Percentiles rank a stretch among this genome's conserved stretches.
Evolutionary conservation across 2,888 invertebrate genomes (phyloP).

Genomic region (Parasteatoda lunata): DNA sequence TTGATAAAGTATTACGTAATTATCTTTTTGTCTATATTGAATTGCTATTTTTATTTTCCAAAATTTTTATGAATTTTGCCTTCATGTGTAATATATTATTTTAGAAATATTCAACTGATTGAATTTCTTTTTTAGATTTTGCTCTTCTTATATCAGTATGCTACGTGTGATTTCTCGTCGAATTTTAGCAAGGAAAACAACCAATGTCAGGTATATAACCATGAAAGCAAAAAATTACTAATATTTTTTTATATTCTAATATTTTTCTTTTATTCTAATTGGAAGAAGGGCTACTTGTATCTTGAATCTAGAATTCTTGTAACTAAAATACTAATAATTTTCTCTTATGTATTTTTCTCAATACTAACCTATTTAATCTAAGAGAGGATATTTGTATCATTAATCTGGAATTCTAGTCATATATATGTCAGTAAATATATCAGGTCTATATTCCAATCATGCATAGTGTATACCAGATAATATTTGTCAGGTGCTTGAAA

Average conservation of each 20-base stretch:
- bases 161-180: slow-evolving; percentile 10
- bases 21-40: too few relatives aligned
- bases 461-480: too few relatives aligned
- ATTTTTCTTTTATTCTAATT: not conserved
- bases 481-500: too few relatives aligned
- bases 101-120: too few relatives aligned
- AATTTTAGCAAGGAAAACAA: slow-evolving; percentile 21
- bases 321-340: not conserved
- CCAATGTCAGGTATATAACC: not conserved
- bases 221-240: not conserved
- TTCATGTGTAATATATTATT: too few relatives aligned
- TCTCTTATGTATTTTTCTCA: not conserved
- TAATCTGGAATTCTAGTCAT: too few relatives aligned
- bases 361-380: not conserved
- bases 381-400: not conserved
- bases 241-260: not conserved
- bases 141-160: not conserved
- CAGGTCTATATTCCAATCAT: too few relatives aligned
- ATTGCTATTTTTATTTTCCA: too few relatives aligned
- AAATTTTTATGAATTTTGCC: too few relatives aligned
- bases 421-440: too few relatives aligned
- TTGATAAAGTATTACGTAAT: too few relatives aligned
- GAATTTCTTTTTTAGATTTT: too few relatives aligned
- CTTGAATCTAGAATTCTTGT: not conserved
- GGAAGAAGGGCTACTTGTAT: not conserved